phyloP scores from a whole-genome alignment of 2,113 vertebrate genomes.

The Pygoscelis antarcticus region DNA sequence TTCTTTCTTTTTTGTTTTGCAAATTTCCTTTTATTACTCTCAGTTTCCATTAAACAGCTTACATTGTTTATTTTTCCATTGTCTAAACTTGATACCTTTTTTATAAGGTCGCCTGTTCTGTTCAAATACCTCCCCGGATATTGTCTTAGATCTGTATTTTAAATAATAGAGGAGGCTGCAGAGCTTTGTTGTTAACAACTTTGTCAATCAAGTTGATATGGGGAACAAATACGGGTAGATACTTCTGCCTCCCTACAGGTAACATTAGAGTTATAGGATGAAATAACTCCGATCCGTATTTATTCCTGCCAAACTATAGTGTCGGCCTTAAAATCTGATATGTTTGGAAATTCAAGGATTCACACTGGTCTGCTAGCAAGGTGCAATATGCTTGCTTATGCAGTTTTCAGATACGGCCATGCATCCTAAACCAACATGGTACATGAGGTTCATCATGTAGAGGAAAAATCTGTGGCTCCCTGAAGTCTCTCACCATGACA shows the following conservation, averaged over 20 bases:
- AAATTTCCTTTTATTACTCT: background rate
- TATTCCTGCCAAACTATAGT: background rate
- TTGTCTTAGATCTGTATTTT: background rate
- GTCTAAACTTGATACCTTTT: background rate
- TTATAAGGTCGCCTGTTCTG: background rate
- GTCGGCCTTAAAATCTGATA: background rate
- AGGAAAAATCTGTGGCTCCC: background rate
- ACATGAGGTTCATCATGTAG: background rate
- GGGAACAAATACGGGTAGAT: background rate
- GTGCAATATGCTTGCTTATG: background rate
- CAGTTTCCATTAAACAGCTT: background rate
- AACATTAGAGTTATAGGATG: background rate
- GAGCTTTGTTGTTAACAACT: background rate
- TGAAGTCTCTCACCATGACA: fast-evolving
- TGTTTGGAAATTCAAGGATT: background rate
- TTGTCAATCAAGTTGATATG: background rate
- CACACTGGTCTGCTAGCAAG: background rate
- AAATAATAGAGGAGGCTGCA: background rate
- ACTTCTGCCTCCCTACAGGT: background rate
- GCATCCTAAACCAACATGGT: background rate
- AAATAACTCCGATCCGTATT: background rate
- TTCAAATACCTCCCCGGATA: background rate
- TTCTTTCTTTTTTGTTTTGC: background rate
- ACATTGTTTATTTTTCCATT: background rate
- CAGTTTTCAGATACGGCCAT: background rate